These are phyloP conservation scores for Pardosa pseudoannulata DNA, from an alignment of 2,888 invertebrate species.

Conservation along the genomic window DNA sequence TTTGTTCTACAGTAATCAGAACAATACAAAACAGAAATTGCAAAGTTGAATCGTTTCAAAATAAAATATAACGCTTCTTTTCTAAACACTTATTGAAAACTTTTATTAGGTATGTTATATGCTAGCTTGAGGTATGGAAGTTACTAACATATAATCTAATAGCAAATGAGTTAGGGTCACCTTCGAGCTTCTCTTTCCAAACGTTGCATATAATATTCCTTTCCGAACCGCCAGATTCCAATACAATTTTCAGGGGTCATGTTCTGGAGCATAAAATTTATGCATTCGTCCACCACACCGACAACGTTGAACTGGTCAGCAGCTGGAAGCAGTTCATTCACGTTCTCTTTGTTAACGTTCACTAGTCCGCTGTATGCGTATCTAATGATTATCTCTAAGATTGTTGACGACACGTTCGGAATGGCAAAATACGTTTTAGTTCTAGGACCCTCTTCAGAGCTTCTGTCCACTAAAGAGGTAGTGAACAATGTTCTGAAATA, in stretches of 20 bases:
- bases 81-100: too few species aligned
- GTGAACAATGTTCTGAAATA: conserved; percentile 94
- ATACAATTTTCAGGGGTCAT: conserved; percentile 89
- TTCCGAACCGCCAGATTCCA: conserved; percentile 90
- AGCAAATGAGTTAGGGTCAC: too few species aligned
- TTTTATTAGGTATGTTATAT: too few species aligned
- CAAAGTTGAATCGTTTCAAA: too few species aligned
- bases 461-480: conserved; percentile 83
- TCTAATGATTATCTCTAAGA: conserved; percentile 87
- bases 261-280: conserved; percentile 84
- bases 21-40: too few species aligned
- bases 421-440: conserved; percentile 80
- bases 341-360: conserved; percentile 86
- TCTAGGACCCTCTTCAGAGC: conserved; percentile 82
- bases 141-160: too few species aligned
- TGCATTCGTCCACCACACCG: conserved; percentile 88
- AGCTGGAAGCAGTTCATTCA: conserved; percentile 86
- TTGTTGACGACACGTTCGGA: conserved; percentile 86
- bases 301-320: conserved; percentile 92
- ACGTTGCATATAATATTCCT: conserved; percentile 85
- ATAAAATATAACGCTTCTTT: too few species aligned
- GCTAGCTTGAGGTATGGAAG: too few species aligned
- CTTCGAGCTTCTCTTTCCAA: conserved; percentile 84
- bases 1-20: too few species aligned
- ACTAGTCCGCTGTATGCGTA: conserved; percentile 90